A percentile compares a stretch with the other conserved stretches of the same genome.
These are phyloP conservation scores for Quadroppia sp. DNA, from an alignment of 2,888 invertebrate species.

Conservation along the genomic window DNA sequence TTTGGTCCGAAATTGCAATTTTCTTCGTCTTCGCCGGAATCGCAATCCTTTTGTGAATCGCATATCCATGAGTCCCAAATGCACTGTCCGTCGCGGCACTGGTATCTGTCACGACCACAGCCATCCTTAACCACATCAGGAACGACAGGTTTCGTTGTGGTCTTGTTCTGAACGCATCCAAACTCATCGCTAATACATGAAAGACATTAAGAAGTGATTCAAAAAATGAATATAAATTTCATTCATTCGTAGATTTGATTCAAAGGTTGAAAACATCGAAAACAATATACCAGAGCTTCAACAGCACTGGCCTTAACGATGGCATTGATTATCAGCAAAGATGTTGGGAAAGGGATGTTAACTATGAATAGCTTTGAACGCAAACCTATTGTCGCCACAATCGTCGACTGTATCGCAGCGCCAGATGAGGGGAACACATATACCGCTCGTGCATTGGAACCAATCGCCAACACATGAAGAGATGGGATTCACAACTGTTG, in stretches of 20 bases:
- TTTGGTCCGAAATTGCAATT: slow-evolving; percentile 53
- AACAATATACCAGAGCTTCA: too few species aligned
- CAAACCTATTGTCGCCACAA: slow-evolving; percentile 17
- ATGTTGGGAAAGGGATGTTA: not conserved
- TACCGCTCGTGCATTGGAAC: slow-evolving; percentile 58
- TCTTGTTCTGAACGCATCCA: slow-evolving; percentile 7
- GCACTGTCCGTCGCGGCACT: slow-evolving; percentile 57
- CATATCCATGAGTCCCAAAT: slow-evolving; percentile 63
- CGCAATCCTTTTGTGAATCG: slow-evolving; percentile 61
- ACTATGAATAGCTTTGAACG: too few species aligned
- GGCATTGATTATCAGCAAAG: too few species aligned
- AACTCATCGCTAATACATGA: slow-evolving; percentile 1
- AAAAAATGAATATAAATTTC: not conserved
- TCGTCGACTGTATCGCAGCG: slow-evolving; percentile 35
- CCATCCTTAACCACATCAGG: not conserved
- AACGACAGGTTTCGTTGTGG: not conserved
- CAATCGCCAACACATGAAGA: slow-evolving; percentile 44
- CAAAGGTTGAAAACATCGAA: too few species aligned
- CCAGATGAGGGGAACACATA: slow-evolving; percentile 51
- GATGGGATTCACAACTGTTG: slow-evolving; percentile 21
- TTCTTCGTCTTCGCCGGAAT: slow-evolving; percentile 62
- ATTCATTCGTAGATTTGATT: too few species aligned
- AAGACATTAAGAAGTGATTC: slow-evolving; percentile 26
- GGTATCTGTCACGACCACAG: slow-evolving; percentile 14
- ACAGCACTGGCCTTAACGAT: too few species aligned